Conservation (phyloP, 2,888 invertebrate species). For the Netelia inedita region DNA sequence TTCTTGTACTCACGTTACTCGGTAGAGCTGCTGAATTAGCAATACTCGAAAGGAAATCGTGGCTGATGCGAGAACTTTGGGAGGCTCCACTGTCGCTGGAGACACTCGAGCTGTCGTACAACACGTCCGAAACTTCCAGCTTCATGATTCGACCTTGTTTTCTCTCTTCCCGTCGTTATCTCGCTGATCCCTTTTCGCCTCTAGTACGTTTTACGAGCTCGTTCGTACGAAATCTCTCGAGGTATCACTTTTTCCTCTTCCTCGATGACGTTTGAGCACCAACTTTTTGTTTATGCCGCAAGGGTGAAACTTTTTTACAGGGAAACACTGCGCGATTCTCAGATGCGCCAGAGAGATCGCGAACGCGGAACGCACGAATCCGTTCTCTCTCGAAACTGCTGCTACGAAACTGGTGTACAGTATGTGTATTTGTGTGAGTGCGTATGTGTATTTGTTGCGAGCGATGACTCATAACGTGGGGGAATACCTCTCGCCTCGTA, state of each 20-base stretch:
- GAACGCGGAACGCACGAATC: conserved; percentile 39
- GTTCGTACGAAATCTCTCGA: background rate
- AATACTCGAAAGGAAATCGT: conserved; percentile 83
- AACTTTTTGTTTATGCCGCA: background rate
- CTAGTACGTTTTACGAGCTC: background rate
- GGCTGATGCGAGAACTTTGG: conserved; percentile 87
- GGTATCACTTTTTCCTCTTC: background rate
- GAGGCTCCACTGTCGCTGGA: conserved; percentile 88
- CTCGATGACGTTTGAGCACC: background rate
- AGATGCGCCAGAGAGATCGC: conserved; percentile 24
- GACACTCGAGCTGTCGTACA: conserved; percentile 88
- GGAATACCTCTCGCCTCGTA: conserved; percentile 80
- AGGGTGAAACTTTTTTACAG: background rate
- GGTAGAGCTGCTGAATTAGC: conserved; percentile 77
- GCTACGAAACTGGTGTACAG: conserved; percentile 72
- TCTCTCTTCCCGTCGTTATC: background rate
- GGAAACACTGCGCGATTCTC: conserved; percentile 25
- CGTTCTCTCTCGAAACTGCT: conserved; percentile 46
- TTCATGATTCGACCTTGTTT: conserved; percentile 85
- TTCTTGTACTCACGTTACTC: conserved; percentile 78
- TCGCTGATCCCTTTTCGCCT: background rate
- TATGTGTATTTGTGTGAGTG: conserved; percentile 7
- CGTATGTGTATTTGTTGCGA: conserved; percentile 56
- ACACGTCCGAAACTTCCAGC: conserved; percentile 88
- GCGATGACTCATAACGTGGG: conserved; percentile 83